Percentiles rank a stretch among this genome's conserved stretches.
Evolutionary conservation across 2,113 vertebrate genomes (phyloP).

Genomic region (Carettochelys insculpta): DNA sequence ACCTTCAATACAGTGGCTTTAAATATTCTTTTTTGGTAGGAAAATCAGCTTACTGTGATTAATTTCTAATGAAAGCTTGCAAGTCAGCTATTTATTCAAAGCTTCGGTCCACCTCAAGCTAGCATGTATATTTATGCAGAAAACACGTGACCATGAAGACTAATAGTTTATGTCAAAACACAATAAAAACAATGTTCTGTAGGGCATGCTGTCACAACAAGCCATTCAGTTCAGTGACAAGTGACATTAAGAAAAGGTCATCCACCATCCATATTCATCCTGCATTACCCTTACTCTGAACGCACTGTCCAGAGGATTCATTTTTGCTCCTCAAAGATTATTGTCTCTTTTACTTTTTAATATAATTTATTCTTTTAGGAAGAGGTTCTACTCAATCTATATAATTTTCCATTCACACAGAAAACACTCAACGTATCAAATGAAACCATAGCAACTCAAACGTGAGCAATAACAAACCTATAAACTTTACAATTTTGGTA

Average conservation of each 20-base stretch:
- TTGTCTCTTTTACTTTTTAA: neutral
- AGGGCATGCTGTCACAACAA: constrained; percentile 58
- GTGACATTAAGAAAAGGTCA: constrained; percentile 75
- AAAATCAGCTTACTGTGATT: neutral
- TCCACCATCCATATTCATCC: constrained; percentile 42
- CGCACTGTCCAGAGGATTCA: neutral
- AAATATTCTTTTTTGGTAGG: neutral
- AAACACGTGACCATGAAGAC: constrained; percentile 13
- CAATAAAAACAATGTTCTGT: constrained; percentile 22
- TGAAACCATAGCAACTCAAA: neutral
- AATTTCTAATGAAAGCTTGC: neutral
- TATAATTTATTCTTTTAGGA: neutral
- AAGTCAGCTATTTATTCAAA: neutral
- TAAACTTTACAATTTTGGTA: neutral
- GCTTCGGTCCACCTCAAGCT: neutral
- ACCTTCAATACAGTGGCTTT: neutral
- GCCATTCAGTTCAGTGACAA: constrained; percentile 57
- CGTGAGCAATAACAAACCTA: fast-evolving
- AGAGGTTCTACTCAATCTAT: neutral
- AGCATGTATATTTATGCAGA: constrained; percentile 9
- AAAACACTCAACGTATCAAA: neutral
- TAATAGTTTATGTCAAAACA: constrained; percentile 48
- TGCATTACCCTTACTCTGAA: constrained; percentile 19
- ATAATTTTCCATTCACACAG: neutral
- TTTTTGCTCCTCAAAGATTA: constrained; percentile 27